These are phyloP conservation scores for Ophioderma brevispina DNA, from an alignment of 35 echinoderm and acorn worm species.

Conservation along the genomic window DNA sequence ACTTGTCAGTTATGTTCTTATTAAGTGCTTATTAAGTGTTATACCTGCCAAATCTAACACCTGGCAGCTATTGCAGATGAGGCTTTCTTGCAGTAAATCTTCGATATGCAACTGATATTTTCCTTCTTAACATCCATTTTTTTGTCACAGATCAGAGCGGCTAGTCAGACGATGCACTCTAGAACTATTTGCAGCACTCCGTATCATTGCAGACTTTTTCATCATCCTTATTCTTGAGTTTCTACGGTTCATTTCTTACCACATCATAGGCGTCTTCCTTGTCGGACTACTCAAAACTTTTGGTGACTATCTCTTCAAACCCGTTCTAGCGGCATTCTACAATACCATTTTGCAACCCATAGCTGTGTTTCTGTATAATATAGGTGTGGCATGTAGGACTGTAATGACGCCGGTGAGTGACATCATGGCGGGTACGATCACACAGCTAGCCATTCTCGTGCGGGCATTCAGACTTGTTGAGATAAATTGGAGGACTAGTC, in stretches of 20 bases:
- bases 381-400: constrained; percentile 44
- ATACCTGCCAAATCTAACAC: no score
- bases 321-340: constrained; percentile 44
- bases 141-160: constrained; percentile 46
- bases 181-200: constrained; percentile 57
- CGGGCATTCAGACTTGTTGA: constrained; percentile 62
- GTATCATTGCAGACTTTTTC: constrained; percentile 71
- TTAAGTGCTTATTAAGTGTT: no score
- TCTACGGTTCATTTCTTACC: constrained; percentile 51
- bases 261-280: constrained; percentile 40
- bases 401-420: constrained; percentile 41
- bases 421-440: constrained; percentile 10
- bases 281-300: constrained; percentile 61
- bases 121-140: neutral
- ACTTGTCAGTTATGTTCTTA: no score
- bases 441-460: constrained; percentile 45
- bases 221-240: constrained; percentile 53
- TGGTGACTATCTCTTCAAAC: constrained; percentile 66
- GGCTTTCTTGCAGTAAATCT: no score
- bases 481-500: constrained; percentile 33
- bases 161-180: constrained; percentile 40
- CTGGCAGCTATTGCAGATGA: no score
- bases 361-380: constrained; percentile 57
- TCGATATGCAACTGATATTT: neutral
- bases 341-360: constrained; percentile 60